Percentiles rank a stretch among this genome's conserved stretches.
Conservation (phyloP, 2,113 vertebrate species). For the Nettapus auritus region DNA sequence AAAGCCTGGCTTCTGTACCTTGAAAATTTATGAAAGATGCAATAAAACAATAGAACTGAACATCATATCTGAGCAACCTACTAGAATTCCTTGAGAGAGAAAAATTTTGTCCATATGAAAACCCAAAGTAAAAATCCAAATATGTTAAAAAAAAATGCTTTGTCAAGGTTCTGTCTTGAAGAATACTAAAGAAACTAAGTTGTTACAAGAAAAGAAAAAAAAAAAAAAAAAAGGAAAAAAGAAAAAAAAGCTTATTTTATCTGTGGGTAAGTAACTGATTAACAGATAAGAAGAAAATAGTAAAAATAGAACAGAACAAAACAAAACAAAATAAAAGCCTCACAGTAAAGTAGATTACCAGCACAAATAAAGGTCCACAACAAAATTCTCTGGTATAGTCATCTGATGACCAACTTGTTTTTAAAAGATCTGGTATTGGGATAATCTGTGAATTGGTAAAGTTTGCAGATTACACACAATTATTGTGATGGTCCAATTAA, state of each 20-base stretch:
- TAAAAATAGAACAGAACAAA: background rate
- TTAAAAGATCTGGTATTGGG: background rate
- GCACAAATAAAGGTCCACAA: background rate
- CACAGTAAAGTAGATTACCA: background rate
- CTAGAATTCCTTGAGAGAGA: background rate
- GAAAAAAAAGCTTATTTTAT: background rate
- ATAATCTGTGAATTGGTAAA: background rate
- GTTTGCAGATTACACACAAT: background rate
- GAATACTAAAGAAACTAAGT: background rate
- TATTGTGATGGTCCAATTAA: background rate
- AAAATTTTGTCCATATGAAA: background rate
- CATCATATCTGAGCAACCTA: background rate
- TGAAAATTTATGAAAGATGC: background rate
- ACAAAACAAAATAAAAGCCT: background rate
- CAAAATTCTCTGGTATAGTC: background rate
- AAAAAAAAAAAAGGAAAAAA: background rate
- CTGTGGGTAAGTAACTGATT: background rate
- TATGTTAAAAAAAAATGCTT: background rate
- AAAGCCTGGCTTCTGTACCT: background rate
- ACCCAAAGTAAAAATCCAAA: background rate
- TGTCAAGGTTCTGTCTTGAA: background rate
- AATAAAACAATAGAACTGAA: background rate
- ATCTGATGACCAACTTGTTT: background rate
- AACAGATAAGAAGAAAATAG: background rate
- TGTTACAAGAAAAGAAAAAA: background rate